Evolutionary conservation across 2,888 invertebrate genomes (phyloP).

Genomic region (Aproaerema taeniolella): DNA sequence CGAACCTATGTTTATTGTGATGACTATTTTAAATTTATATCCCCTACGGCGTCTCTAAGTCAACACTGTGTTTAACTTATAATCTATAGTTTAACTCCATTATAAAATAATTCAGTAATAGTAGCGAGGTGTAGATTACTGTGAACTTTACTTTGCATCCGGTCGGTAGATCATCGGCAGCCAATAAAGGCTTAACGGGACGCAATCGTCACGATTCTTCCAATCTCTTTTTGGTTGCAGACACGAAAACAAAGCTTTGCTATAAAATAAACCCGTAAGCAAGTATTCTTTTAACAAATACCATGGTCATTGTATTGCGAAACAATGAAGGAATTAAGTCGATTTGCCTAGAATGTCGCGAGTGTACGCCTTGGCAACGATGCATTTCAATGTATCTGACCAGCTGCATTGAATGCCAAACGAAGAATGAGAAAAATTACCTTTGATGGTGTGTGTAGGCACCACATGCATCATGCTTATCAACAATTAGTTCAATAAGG

Average conservation of each 20-base stretch:
- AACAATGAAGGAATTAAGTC: constrained; percentile 23
- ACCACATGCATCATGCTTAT: constrained; percentile 1
- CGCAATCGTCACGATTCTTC: constrained; percentile 31
- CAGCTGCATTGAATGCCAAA: constrained; percentile 36
- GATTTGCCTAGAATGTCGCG: constrained; percentile 30
- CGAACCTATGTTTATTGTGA: constrained; percentile 11
- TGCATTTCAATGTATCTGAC: constrained; percentile 31
- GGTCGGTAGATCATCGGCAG: constrained; percentile 6
- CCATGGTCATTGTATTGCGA: constrained; percentile 27
- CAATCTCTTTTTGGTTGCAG: constrained; percentile 19
- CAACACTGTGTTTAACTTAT: no score
- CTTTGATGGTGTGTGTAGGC: constrained; percentile 9
- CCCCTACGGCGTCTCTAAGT: no score
- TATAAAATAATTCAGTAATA: not conserved
- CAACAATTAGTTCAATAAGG: not conserved
- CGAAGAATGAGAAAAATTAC: constrained; percentile 24
- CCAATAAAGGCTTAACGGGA: constrained; percentile 20
- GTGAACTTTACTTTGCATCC: constrained; percentile 5
- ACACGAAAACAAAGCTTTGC: constrained; percentile 22
- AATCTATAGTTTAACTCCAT: no score
- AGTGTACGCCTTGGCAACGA: constrained; percentile 18
- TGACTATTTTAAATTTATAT: no score
- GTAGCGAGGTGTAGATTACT: not conserved
- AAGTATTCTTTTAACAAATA: constrained; percentile 26
- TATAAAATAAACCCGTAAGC: constrained; percentile 8